A percentile compares a stretch with the other conserved stretches of the same genome.
Evolutionary conservation across 2,797 vertebrate species (phyloP).

Genomic region (Ctenopoma multispine): DNA sequence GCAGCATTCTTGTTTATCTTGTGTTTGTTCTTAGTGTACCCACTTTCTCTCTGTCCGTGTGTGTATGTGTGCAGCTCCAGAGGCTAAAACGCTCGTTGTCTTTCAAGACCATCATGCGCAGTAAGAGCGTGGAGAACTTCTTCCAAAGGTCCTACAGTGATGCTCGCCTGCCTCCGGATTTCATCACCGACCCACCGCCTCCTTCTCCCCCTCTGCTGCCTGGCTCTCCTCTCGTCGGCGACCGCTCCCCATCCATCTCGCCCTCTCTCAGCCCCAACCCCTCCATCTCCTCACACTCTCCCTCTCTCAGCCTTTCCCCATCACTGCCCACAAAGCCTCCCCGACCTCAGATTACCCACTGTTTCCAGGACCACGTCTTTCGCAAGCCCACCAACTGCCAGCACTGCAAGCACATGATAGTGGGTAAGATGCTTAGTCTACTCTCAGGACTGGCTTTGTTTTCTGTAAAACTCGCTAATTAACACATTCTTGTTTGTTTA

Average conservation of each 20-base stretch:
- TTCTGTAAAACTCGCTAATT: not conserved
- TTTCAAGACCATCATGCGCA: slow-evolving; percentile 92
- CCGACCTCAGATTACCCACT: slow-evolving; percentile 86
- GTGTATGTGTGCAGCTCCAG: slow-evolving; percentile 84
- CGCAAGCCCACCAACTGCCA: slow-evolving; percentile 92
- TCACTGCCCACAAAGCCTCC: slow-evolving; percentile 75
- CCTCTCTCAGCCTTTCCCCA: slow-evolving; percentile 81
- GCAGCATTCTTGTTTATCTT: slow-evolving; percentile 36
- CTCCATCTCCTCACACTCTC: slow-evolving; percentile 71
- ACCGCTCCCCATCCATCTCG: slow-evolving; percentile 77
- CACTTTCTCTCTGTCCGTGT: slow-evolving; percentile 39
- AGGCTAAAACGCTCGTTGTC: slow-evolving; percentile 90
- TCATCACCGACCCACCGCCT: slow-evolving; percentile 85
- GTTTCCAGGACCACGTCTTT: slow-evolving; percentile 92
- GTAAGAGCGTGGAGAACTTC: slow-evolving; percentile 94
- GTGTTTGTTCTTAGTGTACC: slow-evolving; percentile 53
- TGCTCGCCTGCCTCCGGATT: slow-evolving; percentile 86
- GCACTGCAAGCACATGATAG: slow-evolving; percentile 93
- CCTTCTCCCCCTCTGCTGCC: slow-evolving; percentile 78
- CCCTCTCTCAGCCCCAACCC: slow-evolving; percentile 81
- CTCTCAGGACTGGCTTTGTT: not conserved
- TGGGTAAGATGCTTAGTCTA: slow-evolving; percentile 83
- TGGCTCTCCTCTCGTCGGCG: slow-evolving; percentile 76
- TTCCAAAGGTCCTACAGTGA: slow-evolving; percentile 91
- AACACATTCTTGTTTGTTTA: not conserved